A percentile compares a stretch with the other conserved stretches of the same genome.
Evolutionary conservation across 2,113 vertebrate species (phyloP).

Genomic region (Xyliphius kryptos): DNA sequence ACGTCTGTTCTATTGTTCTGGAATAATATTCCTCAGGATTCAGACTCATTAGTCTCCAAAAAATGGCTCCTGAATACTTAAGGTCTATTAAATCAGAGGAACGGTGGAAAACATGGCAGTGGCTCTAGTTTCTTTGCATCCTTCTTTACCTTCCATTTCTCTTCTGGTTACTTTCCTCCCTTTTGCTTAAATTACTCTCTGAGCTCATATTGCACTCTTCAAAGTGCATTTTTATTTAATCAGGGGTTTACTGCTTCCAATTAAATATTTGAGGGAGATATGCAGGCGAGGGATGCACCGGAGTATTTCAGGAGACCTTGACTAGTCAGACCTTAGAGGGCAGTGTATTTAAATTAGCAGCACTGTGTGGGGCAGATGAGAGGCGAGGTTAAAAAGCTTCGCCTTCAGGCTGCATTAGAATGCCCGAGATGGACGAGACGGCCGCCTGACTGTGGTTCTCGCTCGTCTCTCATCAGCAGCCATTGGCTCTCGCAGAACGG

Average conservation of each 20-base stretch:
- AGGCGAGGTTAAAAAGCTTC: slow-evolving; percentile 24
- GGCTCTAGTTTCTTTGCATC: slow-evolving; percentile 32
- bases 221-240: slow-evolving; percentile 59
- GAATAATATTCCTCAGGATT: slow-evolving; percentile 58
- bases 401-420: slow-evolving; percentile 18
- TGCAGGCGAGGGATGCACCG: slow-evolving; percentile 5
- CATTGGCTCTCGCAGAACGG: no score
- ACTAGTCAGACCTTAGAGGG: slow-evolving; percentile 29
- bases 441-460: slow-evolving; percentile 5
- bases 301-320: slow-evolving; percentile 38
- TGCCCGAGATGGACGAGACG: slow-evolving; percentile 1
- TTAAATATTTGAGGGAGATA: slow-evolving; percentile 62
- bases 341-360: slow-evolving; percentile 34
- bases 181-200: slow-evolving; percentile 35
- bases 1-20: slow-evolving; percentile 42
- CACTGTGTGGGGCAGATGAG: not conserved
- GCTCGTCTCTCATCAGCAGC: slow-evolving; percentile 23
- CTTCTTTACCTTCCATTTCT: slow-evolving; percentile 3
- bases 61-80: slow-evolving; percentile 59
- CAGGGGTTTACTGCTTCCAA: slow-evolving; percentile 57
- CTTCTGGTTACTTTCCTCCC: slow-evolving; percentile 10
- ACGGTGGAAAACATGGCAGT: slow-evolving; percentile 37
- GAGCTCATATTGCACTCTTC: slow-evolving; percentile 49
- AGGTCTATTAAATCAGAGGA: slow-evolving; percentile 54
- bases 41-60: slow-evolving; percentile 55